These are phyloP conservation scores for Megalurothrips usitatus DNA, from an alignment of 2,888 invertebrate genomes.

Conservation along the genomic window DNA sequence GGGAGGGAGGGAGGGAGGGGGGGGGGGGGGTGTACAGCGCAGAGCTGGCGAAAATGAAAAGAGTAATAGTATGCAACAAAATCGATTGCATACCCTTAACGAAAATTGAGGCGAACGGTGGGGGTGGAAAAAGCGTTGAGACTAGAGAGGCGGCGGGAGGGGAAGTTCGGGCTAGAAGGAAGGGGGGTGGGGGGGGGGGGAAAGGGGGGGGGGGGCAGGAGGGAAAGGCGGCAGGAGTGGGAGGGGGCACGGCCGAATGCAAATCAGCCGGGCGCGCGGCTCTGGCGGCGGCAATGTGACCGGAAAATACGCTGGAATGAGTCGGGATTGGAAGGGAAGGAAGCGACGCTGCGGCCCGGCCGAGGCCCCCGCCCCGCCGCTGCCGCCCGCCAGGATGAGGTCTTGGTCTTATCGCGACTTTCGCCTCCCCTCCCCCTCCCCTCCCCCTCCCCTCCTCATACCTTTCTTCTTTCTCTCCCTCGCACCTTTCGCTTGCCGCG, in stretches of 20 bases:
- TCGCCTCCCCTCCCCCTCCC: background rate
- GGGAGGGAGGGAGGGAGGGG: too few species aligned
- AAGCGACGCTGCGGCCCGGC: background rate
- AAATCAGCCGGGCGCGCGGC: background rate
- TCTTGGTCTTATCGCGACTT: slow-evolving; percentile 23
- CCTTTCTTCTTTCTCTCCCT: background rate
- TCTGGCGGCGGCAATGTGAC: background rate
- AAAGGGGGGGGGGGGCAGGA: background rate
- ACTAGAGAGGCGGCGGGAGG: too few species aligned
- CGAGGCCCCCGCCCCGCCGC: background rate
- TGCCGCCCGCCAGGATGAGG: background rate
- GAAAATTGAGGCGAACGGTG: too few species aligned
- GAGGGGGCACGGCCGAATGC: background rate
- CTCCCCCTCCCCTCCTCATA: background rate
- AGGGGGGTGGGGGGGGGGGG: background rate
- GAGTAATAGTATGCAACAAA: too few species aligned
- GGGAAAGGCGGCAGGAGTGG: background rate
- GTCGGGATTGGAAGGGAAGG: slow-evolving; percentile 18
- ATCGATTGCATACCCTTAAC: too few species aligned
- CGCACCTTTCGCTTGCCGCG: background rate
- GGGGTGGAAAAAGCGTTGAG: too few species aligned
- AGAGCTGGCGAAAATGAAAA: too few species aligned
- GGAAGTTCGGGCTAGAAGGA: too few species aligned
- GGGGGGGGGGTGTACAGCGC: too few species aligned
- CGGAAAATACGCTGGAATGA: slow-evolving; percentile 17